phyloP scores from a whole-genome alignment of 1,140 invertebrate genomes.

The Globodera rostochiensis region DNA sequence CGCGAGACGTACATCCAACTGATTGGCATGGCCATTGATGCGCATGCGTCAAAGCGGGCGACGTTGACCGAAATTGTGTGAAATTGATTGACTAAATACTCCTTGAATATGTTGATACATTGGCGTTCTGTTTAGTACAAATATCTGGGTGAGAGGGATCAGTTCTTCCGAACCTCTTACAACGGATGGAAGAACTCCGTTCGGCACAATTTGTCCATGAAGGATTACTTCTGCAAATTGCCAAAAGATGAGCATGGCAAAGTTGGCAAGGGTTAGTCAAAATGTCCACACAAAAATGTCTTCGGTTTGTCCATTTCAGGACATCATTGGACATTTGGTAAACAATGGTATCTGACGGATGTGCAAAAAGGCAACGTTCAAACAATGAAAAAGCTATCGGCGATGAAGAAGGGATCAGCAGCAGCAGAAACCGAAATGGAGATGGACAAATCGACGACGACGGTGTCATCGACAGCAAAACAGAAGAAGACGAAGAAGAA shows the following conservation, averaged over 20 bases:
- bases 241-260: constrained; percentile 73
- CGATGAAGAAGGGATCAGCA: too few relatives aligned
- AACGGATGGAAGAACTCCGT: constrained; percentile 99
- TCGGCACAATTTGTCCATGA: constrained; percentile 89
- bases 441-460: too few relatives aligned
- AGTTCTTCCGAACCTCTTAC: constrained; percentile 88
- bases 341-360: not conserved
- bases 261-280: constrained; percentile 29
- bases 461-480: not conserved
- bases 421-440: too few relatives aligned
- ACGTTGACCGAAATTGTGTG: constrained; percentile 39
- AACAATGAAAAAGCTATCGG: not conserved
- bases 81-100: not conserved
- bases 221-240: constrained; percentile 94
- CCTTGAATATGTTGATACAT: not conserved
- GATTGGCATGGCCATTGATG: constrained; percentile 34
- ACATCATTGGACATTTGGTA: not conserved
- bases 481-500: not conserved
- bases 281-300: not conserved
- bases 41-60: constrained; percentile 26
- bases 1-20: constrained; percentile 36
- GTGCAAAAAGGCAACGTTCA: not conserved
- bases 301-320: not conserved
- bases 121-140: constrained; percentile 31
- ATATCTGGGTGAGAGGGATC: constrained; percentile 69